A percentile compares a stretch with the other conserved stretches of the same genome.
Evolutionary conservation across 2,888 invertebrate genomes (phyloP).

Genomic region (Sycophila texana): DNA sequence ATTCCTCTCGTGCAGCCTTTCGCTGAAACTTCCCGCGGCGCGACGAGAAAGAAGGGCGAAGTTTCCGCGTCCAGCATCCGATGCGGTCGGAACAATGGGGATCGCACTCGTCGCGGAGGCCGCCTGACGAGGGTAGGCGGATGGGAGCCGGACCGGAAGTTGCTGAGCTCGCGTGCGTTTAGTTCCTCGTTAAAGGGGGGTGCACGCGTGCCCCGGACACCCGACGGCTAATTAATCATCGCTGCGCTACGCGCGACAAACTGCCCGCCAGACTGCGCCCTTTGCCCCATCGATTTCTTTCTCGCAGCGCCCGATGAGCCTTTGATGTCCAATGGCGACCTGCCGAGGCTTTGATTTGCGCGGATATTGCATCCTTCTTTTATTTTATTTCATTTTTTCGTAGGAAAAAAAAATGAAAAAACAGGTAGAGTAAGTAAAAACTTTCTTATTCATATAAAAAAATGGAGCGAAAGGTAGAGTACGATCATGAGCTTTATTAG

Average conservation of each 20-base stretch:
- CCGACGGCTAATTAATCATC: conserved; percentile 50
- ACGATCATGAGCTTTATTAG: too few species aligned
- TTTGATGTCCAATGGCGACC: too few species aligned
- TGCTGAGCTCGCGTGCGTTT: conserved; percentile 46
- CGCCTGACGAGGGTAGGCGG: conserved; percentile 47
- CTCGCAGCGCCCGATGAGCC: background rate
- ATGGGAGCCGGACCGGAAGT: conserved; percentile 49
- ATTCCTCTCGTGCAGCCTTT: too few species aligned
- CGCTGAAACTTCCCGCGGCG: too few species aligned
- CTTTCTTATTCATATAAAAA: too few species aligned
- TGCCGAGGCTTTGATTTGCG: too few species aligned
- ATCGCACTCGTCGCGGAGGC: conserved; percentile 7
- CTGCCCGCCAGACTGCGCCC: background rate
- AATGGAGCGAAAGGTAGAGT: too few species aligned
- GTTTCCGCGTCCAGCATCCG: background rate
- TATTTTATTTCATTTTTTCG: too few species aligned
- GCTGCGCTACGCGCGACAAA: background rate
- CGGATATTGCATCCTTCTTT: background rate
- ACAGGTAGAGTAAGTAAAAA: too few species aligned
- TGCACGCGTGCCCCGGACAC: conserved; percentile 12
- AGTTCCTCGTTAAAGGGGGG: conserved; percentile 49
- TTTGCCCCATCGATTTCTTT: background rate
- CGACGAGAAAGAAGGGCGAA: too few species aligned
- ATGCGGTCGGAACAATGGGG: background rate
- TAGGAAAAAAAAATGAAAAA: too few species aligned